These are phyloP conservation scores for Emys orbicularis DNA, from an alignment of 2,797 vertebrate species.

Conservation along the genomic window DNA sequence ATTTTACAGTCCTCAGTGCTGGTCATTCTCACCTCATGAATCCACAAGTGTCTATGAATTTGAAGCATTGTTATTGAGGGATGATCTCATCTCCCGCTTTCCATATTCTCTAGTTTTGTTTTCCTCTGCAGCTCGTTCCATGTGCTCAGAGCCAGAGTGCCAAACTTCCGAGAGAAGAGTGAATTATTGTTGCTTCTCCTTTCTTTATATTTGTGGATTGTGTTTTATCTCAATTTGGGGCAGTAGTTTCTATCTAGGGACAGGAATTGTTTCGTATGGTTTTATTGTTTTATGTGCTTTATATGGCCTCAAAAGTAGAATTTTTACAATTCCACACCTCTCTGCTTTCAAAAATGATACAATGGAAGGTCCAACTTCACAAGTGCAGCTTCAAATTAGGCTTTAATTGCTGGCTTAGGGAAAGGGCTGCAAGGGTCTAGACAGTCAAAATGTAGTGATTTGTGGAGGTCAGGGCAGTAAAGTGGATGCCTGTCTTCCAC, in stretches of 20 bases:
- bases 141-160: constrained; percentile 44
- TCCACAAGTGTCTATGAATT: constrained; percentile 76
- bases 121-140: constrained; percentile 63
- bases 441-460: constrained; percentile 52
- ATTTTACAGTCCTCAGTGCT: constrained; percentile 69
- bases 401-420: constrained; percentile 67
- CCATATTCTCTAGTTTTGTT: constrained; percentile 75
- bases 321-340: constrained; percentile 4
- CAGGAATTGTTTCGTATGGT: constrained; percentile 1
- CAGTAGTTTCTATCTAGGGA: neutral
- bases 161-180: constrained; percentile 69
- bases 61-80: constrained; percentile 66
- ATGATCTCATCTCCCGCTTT: constrained; percentile 80
- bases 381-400: constrained; percentile 56
- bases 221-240: neutral
- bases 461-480: constrained; percentile 33
- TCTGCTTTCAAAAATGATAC: constrained; percentile 27
- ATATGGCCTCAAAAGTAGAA: constrained; percentile 37
- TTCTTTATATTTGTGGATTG: constrained; percentile 39
- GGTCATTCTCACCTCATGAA: constrained; percentile 79
- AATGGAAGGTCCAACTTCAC: constrained; percentile 53
- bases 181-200: constrained; percentile 45
- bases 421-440: constrained; percentile 45
- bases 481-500: neutral
- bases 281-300: constrained; percentile 35